These are phyloP conservation scores for Trachelus troglodyta DNA, from an alignment of 2,888 invertebrate species.

Conservation along the genomic window DNA sequence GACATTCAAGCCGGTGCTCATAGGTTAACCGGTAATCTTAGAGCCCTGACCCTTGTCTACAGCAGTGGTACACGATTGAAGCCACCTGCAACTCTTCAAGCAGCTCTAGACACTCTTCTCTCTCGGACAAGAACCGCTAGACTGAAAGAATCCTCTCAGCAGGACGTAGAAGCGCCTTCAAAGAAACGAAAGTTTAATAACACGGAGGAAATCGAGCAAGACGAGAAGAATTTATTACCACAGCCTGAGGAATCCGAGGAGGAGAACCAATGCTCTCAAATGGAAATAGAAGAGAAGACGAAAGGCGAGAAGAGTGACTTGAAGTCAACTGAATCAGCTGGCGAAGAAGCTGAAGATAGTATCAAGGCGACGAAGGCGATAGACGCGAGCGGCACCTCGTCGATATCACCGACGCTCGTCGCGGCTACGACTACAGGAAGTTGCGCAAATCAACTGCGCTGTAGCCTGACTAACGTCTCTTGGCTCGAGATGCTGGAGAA, in stretches of 20 bases:
- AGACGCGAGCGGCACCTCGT: slow-evolving; percentile 29
- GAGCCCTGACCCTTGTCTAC: slow-evolving; percentile 72
- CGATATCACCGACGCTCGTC: slow-evolving; percentile 40
- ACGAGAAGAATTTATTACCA: slow-evolving; percentile 37
- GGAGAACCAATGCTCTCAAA: slow-evolving; percentile 29
- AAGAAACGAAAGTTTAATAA: slow-evolving; percentile 61
- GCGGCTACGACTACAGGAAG: slow-evolving; percentile 49
- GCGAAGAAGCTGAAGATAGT: slow-evolving; percentile 40
- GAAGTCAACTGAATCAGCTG: slow-evolving; percentile 10
- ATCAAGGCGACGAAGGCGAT: slow-evolving; percentile 21
- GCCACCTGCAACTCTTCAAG: slow-evolving; percentile 55
- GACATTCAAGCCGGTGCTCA: slow-evolving; percentile 69
- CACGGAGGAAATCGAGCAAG: slow-evolving; percentile 39
- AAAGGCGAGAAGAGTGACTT: slow-evolving; percentile 21
- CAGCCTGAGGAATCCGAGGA: slow-evolving; percentile 38
- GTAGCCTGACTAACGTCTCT: slow-evolving; percentile 56
- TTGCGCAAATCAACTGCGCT: slow-evolving; percentile 50
- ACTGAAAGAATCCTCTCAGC: slow-evolving; percentile 49
- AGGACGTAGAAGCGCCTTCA: slow-evolving; percentile 56
- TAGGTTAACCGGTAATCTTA: slow-evolving; percentile 70
- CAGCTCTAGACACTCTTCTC: slow-evolving; percentile 58
- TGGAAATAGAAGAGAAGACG: slow-evolving; percentile 47
- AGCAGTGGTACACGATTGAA: slow-evolving; percentile 63
- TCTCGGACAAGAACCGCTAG: slow-evolving; percentile 50
- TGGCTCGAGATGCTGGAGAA: slow-evolving; percentile 65